Percentiles rank a stretch among this genome's conserved stretches.
phyloP scores from a whole-genome alignment of 2,113 vertebrate genomes.

The Podarcis raffonei region DNA sequence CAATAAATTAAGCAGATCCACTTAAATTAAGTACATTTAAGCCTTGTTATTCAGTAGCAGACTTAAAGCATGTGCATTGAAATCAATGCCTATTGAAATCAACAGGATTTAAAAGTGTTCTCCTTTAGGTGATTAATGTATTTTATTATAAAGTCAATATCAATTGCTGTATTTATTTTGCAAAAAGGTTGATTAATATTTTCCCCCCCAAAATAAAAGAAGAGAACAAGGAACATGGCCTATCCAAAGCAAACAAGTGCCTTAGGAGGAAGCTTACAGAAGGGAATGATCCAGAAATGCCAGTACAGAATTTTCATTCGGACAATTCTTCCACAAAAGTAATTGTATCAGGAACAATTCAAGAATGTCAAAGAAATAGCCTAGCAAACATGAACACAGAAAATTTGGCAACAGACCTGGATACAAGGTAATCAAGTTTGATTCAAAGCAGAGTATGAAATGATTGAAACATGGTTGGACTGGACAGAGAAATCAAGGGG shows the following conservation, averaged over 20 bases:
- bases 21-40: background rate
- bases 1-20: background rate
- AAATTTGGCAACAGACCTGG: rapidly evolving
- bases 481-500: background rate
- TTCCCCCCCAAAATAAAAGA: conserved; percentile 8
- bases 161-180: background rate
- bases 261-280: background rate
- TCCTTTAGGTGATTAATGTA: background rate
- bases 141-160: background rate
- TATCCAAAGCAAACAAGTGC: conserved; percentile 27
- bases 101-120: background rate
- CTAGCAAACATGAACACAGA: background rate
- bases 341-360: no score
- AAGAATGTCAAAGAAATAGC: background rate
- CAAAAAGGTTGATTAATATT: background rate
- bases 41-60: background rate
- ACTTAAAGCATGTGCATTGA: background rate
- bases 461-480: rapidly evolving
- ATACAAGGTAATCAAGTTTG: background rate
- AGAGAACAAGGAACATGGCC: background rate
- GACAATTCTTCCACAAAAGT: background rate
- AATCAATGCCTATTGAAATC: background rate
- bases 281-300: rapidly evolving
- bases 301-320: background rate
- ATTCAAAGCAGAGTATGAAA: background rate